phyloP scores from a whole-genome alignment of 2,888 invertebrate species.

The Tenodera sinensis region DNA sequence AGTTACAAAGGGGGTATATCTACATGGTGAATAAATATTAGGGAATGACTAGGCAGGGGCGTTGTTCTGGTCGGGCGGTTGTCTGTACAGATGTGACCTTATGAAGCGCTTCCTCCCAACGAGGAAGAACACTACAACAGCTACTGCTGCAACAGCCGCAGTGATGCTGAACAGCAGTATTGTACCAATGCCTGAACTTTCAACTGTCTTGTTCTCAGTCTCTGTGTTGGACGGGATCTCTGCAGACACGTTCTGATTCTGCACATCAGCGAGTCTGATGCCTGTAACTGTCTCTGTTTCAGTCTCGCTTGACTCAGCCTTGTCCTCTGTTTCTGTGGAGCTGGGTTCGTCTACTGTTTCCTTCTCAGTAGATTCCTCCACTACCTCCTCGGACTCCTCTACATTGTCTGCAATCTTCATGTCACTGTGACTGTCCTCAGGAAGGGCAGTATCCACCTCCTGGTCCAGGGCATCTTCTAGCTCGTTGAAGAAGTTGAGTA shows the following conservation, averaged over 20 bases:
- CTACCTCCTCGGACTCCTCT: no score
- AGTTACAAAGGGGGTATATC: background rate
- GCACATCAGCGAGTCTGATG: background rate
- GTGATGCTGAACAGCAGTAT: background rate
- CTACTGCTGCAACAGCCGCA: background rate
- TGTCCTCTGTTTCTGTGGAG: background rate
- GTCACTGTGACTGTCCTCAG: background rate
- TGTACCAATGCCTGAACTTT: background rate
- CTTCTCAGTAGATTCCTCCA: no score
- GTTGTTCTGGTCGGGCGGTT: background rate
- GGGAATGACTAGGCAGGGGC: background rate
- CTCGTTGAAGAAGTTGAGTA: background rate
- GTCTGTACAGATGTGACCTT: background rate
- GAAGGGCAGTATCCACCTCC: background rate
- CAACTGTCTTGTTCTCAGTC: background rate
- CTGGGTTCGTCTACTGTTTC: background rate
- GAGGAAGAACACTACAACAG: background rate
- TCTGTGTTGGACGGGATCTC: background rate
- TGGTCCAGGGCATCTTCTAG: background rate
- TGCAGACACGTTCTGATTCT: background rate
- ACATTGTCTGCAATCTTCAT: background rate
- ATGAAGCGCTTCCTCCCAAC: background rate
- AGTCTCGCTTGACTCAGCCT: background rate
- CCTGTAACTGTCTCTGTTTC: background rate
- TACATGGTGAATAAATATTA: background rate